Conservation (phyloP, 2,888 invertebrate genomes). For the Drosophila limbata region DNA sequence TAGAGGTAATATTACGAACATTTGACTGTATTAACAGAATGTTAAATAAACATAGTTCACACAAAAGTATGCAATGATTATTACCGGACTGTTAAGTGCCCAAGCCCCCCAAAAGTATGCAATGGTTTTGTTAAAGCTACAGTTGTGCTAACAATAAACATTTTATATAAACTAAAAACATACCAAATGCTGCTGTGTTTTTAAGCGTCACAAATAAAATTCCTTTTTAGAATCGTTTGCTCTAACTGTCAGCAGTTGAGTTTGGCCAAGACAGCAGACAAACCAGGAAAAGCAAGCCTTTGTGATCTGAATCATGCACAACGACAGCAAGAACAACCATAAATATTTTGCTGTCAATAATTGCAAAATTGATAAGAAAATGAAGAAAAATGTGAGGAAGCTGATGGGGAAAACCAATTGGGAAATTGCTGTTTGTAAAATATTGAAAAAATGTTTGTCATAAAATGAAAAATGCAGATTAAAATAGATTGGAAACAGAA, state of each 20-base stretch:
- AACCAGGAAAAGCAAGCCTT: slow-evolving; percentile 10
- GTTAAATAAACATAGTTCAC: no score
- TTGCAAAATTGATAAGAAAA: slow-evolving; percentile 68
- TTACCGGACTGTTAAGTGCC: neutral
- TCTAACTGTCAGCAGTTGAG: slow-evolving; percentile 37
- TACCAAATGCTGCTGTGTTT: no score
- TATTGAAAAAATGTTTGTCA: slow-evolving; percentile 28
- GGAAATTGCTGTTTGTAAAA: slow-evolving; percentile 47
- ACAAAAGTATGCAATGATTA: neutral
- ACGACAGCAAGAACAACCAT: slow-evolving; percentile 4
- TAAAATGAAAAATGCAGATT: slow-evolving; percentile 45
- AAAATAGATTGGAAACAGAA: slow-evolving; percentile 15
- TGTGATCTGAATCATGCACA: slow-evolving; percentile 5
- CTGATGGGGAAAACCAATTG: slow-evolving; percentile 57
- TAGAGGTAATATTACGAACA: no score
- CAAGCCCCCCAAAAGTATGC: slow-evolving; percentile 9
- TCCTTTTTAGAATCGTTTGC: slow-evolving; percentile 1
- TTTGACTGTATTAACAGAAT: no score
- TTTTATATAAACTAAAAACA: no score
- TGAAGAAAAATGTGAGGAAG: slow-evolving; percentile 11
- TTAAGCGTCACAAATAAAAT: neutral
- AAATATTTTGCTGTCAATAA: slow-evolving; percentile 62
- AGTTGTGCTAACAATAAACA: no score
- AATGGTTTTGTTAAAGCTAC: neutral
- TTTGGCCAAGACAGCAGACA: slow-evolving; percentile 15